Percentiles rank a stretch among this genome's conserved stretches.
These are phyloP conservation scores for Iphiclides podalirius DNA, from an alignment of 2,888 invertebrate species.

Conservation along the genomic window DNA sequence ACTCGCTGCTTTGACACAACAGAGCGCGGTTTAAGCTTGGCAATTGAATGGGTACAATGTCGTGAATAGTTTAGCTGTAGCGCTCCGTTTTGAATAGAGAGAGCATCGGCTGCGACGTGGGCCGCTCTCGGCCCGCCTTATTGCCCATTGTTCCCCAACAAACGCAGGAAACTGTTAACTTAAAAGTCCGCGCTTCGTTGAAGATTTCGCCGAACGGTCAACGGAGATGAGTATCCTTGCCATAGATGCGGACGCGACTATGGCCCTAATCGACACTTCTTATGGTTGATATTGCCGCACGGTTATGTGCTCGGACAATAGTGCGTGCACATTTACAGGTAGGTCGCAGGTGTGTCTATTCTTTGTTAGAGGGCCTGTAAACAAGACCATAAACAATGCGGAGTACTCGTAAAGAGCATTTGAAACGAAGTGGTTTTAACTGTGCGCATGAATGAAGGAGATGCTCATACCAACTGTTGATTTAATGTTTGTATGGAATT, in stretches of 20 bases:
- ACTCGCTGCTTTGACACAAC: conserved; percentile 23
- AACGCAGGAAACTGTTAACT: conserved; percentile 77
- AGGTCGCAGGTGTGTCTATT: conserved; percentile 71
- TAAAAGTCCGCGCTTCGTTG: conserved; percentile 61
- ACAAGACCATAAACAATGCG: conserved; percentile 59
- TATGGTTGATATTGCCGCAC: conserved; percentile 2
- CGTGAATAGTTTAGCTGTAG: conserved; percentile 45
- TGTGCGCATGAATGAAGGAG: conserved; percentile 71
- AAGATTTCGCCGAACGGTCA: conserved; percentile 58
- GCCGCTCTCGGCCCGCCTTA: conserved; percentile 56
- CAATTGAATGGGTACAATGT: conserved; percentile 52
- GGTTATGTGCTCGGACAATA: conserved; percentile 5
- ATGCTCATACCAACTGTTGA: conserved; percentile 49
- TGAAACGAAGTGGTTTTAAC: conserved; percentile 45
- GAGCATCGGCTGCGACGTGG: conserved; percentile 55
- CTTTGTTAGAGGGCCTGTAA: conserved; percentile 44
- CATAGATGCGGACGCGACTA: neutral
- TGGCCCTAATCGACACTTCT: neutral
- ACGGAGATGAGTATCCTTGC: neutral
- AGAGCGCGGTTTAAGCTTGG: conserved; percentile 30
- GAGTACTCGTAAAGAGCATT: conserved; percentile 41
- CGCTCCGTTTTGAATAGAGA: conserved; percentile 59
- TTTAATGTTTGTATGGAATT: conserved; percentile 59
- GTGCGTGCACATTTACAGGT: conserved; percentile 49
- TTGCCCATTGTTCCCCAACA: conserved; percentile 72